Evolutionary conservation across 2,888 invertebrate species (phyloP).

Genomic region (Thalpophila matura): DNA sequence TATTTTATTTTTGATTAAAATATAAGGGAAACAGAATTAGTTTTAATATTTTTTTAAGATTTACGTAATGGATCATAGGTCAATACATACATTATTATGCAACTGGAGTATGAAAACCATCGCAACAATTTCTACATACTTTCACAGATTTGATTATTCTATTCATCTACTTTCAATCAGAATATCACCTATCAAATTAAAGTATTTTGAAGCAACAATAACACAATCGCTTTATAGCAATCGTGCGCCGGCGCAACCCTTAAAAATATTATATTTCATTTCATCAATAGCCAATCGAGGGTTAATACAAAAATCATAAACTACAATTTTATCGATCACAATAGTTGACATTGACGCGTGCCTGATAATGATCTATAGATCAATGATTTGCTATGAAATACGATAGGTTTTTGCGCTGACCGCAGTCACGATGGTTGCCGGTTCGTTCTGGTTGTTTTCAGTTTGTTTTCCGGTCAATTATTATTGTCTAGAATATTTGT

Average conservation of each 20-base stretch:
- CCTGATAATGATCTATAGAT: slow-evolving; percentile 80
- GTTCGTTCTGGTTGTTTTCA: slow-evolving; percentile 52
- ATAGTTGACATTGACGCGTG: slow-evolving; percentile 81
- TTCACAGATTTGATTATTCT: slow-evolving; percentile 36
- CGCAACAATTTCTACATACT: not conserved
- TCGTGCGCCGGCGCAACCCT: slow-evolving; percentile 72
- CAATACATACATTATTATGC: not conserved
- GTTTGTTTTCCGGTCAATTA: slow-evolving; percentile 55
- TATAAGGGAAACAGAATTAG: not conserved
- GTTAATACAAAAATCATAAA: slow-evolving; percentile 76
- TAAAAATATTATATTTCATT: slow-evolving; percentile 87
- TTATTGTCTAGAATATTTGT: slow-evolving; percentile 42
- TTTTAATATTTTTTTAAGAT: not conserved
- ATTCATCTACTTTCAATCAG: slow-evolving; percentile 61
- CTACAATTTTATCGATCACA: slow-evolving; percentile 77
- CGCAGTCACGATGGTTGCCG: slow-evolving; percentile 62
- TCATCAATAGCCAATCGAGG: slow-evolving; percentile 72
- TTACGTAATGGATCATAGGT: not conserved
- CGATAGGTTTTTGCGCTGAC: slow-evolving; percentile 76
- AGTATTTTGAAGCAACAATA: slow-evolving; percentile 67
- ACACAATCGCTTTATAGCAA: slow-evolving; percentile 71
- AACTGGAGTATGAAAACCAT: not conserved
- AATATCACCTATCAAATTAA: slow-evolving; percentile 64
- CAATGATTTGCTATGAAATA: slow-evolving; percentile 75
- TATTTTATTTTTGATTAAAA: not conserved